Conservation (phyloP, 2,797 vertebrate species). For the Synaphobranchus kaupii region DNA sequence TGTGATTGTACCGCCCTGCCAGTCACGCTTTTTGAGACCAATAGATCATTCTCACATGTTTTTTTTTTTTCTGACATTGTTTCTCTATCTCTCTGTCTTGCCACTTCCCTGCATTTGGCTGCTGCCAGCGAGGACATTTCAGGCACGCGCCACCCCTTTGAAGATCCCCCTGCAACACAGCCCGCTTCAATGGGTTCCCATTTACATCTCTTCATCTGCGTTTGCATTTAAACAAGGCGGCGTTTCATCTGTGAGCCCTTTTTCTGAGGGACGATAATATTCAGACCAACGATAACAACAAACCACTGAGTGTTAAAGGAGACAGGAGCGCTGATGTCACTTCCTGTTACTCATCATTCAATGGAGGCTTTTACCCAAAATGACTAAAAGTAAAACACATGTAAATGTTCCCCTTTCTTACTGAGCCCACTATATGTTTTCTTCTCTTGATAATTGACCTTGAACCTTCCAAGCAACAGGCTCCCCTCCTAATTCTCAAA, state of each 20-base stretch:
- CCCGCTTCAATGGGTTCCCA: slow-evolving; percentile 56
- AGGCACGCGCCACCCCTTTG: slow-evolving; percentile 41
- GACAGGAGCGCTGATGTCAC: not conserved
- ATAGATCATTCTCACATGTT: not conserved
- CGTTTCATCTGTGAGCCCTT: slow-evolving; percentile 36
- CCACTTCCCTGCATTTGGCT: not conserved
- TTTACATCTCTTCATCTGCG: slow-evolving; percentile 56
- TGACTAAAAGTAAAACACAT: not conserved
- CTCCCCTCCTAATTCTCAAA: not conserved
- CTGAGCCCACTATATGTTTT: not conserved
- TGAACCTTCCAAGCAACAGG: not conserved
- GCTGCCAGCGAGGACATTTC: not conserved
- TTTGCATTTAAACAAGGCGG: slow-evolving; percentile 41
- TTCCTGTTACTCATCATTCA: not conserved
- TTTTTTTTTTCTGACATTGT: not conserved
- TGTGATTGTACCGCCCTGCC: not conserved
- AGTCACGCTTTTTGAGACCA: not conserved
- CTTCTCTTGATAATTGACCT: not conserved
- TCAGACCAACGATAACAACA: not conserved
- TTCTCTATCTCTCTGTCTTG: not conserved
- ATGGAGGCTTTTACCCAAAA: not conserved
- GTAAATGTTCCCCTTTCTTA: not conserved
- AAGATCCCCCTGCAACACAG: slow-evolving; percentile 47
- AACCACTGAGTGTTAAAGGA: not conserved
- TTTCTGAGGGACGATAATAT: not conserved